Conservation (phyloP, 2,888 invertebrate species). For the Meiosimyza decipiens region DNA sequence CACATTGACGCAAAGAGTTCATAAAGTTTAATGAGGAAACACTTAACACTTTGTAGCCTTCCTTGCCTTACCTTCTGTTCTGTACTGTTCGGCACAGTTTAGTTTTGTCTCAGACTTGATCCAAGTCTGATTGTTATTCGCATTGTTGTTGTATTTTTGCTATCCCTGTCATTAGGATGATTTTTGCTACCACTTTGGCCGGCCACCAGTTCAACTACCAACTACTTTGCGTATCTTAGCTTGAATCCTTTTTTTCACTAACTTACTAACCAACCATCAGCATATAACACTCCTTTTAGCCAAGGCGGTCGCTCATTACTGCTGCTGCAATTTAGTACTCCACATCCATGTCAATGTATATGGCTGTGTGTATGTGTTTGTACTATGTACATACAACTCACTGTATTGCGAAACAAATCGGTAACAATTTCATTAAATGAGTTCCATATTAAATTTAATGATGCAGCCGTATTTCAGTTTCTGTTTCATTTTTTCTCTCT, state of each 20-base stretch:
- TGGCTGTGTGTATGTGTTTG: conserved; percentile 35
- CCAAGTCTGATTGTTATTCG: conserved; percentile 8
- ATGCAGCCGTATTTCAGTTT: conserved; percentile 68
- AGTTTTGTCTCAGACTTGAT: background rate
- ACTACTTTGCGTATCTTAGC: background rate
- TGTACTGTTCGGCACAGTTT: background rate
- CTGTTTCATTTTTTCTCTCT: conserved; percentile 51
- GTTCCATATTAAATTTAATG: conserved; percentile 69
- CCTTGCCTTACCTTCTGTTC: conserved; percentile 41
- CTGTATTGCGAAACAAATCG: conserved; percentile 68
- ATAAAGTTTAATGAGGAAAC: conserved; percentile 62
- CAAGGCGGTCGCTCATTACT: conserved; percentile 41
- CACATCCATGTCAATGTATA: conserved; percentile 1
- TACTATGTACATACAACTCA: conserved; percentile 26
- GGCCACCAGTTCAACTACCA: conserved; percentile 25
- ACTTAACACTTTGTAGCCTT: conserved; percentile 62
- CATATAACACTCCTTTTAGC: conserved; percentile 37
- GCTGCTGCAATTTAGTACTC: conserved; percentile 14
- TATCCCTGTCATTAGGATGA: conserved; percentile 60
- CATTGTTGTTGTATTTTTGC: conserved; percentile 19
- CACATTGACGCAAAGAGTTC: conserved; percentile 48
- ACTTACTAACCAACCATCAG: conserved; percentile 15
- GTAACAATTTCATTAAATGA: conserved; percentile 69
- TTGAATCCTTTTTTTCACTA: background rate
- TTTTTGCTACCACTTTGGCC: conserved; percentile 47